phyloP scores from a whole-genome alignment of 2,797 vertebrate species.

The Semaprochilodus insignis region DNA sequence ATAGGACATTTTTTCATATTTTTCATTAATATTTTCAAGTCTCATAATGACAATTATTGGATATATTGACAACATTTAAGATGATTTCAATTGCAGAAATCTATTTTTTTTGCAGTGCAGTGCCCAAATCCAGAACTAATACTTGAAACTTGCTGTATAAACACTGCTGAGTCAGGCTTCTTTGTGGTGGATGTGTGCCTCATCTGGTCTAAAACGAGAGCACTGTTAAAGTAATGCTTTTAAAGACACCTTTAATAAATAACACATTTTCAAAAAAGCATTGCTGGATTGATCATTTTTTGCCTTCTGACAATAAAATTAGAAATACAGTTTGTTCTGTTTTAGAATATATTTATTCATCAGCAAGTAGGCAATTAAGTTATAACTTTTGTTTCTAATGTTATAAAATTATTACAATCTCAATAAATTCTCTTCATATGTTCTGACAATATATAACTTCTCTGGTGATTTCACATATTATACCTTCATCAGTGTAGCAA shows the following conservation, averaged over 20 bases:
- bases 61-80: not conserved
- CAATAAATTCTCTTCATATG: conserved; percentile 2
- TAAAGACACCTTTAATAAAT: conserved; percentile 54
- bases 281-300: conserved; percentile 11
- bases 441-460: conserved; percentile 28
- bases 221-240: conserved; percentile 32
- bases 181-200: conserved; percentile 62
- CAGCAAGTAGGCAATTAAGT: not conserved
- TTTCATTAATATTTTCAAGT: no score
- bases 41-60: not conserved
- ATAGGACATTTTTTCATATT: no score
- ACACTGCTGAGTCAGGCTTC: conserved; percentile 59
- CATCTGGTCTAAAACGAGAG: conserved; percentile 66
- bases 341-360: conserved; percentile 15
- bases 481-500: conserved; percentile 33
- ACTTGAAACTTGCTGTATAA: conserved; percentile 72
- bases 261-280: conserved; percentile 58
- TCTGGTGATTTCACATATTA: not conserved
- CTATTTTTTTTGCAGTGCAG: not conserved
- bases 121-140: conserved; percentile 58
- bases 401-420: not conserved
- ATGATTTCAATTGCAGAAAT: not conserved
- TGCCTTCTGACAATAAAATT: not conserved
- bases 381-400: not conserved
- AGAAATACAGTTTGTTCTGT: not conserved